These are phyloP conservation scores for Tetanocera ferruginea DNA, from an alignment of 2,888 invertebrate genomes.

Conservation along the genomic window DNA sequence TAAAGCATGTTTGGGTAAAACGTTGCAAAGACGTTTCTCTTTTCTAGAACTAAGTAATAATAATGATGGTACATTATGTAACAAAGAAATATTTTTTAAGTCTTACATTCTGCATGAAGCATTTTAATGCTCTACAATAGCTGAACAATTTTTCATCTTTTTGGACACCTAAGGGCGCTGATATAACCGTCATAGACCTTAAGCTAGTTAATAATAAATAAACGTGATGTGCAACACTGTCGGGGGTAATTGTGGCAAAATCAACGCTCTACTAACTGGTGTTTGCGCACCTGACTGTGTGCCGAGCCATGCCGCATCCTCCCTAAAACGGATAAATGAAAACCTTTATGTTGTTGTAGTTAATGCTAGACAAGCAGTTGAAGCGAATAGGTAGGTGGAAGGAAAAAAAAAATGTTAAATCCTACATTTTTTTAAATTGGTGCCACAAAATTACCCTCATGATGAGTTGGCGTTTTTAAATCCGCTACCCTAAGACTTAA, in stretches of 20 bases:
- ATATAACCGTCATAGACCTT: background rate
- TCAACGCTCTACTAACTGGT: background rate
- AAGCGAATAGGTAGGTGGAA: background rate
- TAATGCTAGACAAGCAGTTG: background rate
- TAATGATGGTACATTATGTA: too few species aligned
- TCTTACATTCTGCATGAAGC: too few species aligned
- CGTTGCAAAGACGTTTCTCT: too few species aligned
- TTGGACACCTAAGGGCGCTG: too few species aligned
- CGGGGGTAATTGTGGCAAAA: slow-evolving; percentile 1
- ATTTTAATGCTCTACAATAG: too few species aligned
- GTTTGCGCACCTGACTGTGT: background rate
- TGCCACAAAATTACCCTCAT: background rate
- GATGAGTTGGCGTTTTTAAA: background rate
- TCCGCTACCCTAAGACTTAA: too few species aligned
- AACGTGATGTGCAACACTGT: background rate
- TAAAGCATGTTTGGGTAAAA: too few species aligned
- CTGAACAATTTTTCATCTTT: too few species aligned
- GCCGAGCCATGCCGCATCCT: background rate
- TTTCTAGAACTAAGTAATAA: too few species aligned
- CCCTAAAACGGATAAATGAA: background rate
- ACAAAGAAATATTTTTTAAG: too few species aligned
- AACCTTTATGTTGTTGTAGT: background rate
- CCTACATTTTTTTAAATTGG: background rate
- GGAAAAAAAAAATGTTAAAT: background rate
- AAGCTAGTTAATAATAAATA: slow-evolving; percentile 8